phyloP scores from a whole-genome alignment of 2,888 invertebrate species.

The Megalurothrips usitatus region DNA sequence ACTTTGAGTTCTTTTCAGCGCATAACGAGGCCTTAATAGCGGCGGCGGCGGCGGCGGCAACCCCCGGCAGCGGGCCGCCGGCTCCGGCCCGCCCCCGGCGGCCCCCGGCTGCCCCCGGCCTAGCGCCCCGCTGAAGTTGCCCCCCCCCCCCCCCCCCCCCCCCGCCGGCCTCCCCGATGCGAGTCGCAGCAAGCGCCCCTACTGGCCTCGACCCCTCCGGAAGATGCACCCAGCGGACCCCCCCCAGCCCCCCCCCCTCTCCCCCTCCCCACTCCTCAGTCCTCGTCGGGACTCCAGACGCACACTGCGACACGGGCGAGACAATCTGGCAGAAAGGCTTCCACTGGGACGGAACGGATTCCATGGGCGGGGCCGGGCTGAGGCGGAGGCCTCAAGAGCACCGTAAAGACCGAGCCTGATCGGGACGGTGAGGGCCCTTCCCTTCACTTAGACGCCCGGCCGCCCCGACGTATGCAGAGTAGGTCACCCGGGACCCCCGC shows the following conservation, averaged over 20 bases:
- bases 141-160: too few species aligned
- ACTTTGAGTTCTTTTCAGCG: conserved; percentile 25
- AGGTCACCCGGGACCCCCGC: too few species aligned
- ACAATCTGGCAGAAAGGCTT: too few species aligned
- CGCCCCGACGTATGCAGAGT: too few species aligned
- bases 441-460: neutral
- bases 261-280: neutral
- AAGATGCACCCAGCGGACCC: neutral
- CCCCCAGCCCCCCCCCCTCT: neutral
- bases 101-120: neutral
- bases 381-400: neutral
- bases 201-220: too few species aligned
- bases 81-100: neutral
- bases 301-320: too few species aligned
- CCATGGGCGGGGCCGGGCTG: neutral
- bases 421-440: neutral
- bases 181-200: too few species aligned
- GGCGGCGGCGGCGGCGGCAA: neutral
- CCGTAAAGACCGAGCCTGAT: neutral
- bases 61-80: too few species aligned
- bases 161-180: too few species aligned
- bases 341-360: too few species aligned
- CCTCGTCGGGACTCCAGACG: too few species aligned
- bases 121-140: neutral
- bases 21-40: conserved; percentile 26